These are phyloP conservation scores for Argyresthia goedartella DNA, from an alignment of 2,888 invertebrate species.

Conservation along the genomic window DNA sequence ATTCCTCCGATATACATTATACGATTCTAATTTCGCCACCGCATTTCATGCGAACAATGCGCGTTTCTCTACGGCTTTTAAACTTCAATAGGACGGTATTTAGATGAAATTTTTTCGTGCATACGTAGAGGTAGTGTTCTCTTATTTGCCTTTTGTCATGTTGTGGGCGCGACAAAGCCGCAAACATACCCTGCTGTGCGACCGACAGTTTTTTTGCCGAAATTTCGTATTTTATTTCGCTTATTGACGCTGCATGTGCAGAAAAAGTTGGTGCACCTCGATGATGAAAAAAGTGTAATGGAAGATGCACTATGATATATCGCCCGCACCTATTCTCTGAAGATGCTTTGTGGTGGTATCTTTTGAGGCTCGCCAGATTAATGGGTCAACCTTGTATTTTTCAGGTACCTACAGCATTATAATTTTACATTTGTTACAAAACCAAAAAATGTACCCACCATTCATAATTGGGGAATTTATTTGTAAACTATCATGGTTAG, in stretches of 20 bases:
- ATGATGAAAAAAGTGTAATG: constrained; percentile 44
- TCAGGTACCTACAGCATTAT: not conserved
- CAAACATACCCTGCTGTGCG: constrained; percentile 65
- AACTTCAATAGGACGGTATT: constrained; percentile 65
- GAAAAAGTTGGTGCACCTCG: constrained; percentile 30
- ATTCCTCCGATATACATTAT: constrained; percentile 36
- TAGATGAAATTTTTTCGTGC: constrained; percentile 58
- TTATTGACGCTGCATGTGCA: constrained; percentile 44
- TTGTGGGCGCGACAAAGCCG: constrained; percentile 68
- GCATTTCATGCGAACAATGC: constrained; percentile 55
- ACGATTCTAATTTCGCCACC: constrained; percentile 65
- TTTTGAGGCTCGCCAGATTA: constrained; percentile 15
- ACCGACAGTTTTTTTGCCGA: constrained; percentile 47
- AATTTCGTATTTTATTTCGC: constrained; percentile 65
- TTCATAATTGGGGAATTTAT: too few species aligned
- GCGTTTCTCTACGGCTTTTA: constrained; percentile 65
- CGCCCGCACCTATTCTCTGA: constrained; percentile 38
- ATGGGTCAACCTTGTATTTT: constrained; percentile 4
- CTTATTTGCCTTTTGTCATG: constrained; percentile 67
- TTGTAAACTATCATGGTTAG: too few species aligned
- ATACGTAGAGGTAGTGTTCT: constrained; percentile 48
- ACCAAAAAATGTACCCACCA: too few species aligned
- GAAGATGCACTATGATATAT: constrained; percentile 60
- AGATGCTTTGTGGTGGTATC: constrained; percentile 36
- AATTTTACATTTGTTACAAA: too few species aligned